Conservation (phyloP, 2,797 vertebrate genomes). For the Leucoraja ocellata region DNA sequence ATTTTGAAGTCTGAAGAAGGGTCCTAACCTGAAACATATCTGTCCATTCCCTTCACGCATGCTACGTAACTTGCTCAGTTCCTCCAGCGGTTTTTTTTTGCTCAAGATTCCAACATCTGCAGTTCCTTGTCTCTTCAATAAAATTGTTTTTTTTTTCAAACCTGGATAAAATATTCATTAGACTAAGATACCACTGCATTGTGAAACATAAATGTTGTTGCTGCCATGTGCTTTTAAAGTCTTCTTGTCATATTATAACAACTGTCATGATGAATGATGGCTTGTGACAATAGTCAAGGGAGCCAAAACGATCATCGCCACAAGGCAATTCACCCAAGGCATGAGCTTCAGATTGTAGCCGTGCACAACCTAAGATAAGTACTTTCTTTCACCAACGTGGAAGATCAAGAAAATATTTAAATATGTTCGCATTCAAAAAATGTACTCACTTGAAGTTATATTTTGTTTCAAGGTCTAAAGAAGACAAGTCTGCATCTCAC, state of each 20-base stretch:
- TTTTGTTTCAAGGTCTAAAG: conserved; percentile 25
- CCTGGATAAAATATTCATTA: not conserved
- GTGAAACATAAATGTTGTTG: not conserved
- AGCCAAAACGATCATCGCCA: not conserved
- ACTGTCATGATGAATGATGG: not conserved
- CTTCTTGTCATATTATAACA: not conserved
- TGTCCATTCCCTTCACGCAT: too few relatives aligned
- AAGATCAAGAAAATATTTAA: not conserved
- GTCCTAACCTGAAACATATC: too few relatives aligned
- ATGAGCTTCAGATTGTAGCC: not conserved
- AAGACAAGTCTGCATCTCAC: not conserved
- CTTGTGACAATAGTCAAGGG: not conserved
- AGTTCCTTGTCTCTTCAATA: not conserved
- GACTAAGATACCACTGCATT: not conserved
- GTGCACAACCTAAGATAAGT: not conserved
- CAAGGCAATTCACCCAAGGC: not conserved
- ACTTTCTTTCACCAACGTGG: not conserved
- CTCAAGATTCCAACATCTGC: too few relatives aligned
- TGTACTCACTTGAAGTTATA: not conserved
- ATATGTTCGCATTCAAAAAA: not conserved
- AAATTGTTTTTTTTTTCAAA: not conserved
- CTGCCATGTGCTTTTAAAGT: not conserved
- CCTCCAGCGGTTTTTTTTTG: too few relatives aligned
- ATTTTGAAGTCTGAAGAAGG: too few relatives aligned
- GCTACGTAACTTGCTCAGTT: too few relatives aligned